These are phyloP conservation scores for Seriola aureovittata DNA, from an alignment of 2,113 vertebrate species.

Conservation along the genomic window DNA sequence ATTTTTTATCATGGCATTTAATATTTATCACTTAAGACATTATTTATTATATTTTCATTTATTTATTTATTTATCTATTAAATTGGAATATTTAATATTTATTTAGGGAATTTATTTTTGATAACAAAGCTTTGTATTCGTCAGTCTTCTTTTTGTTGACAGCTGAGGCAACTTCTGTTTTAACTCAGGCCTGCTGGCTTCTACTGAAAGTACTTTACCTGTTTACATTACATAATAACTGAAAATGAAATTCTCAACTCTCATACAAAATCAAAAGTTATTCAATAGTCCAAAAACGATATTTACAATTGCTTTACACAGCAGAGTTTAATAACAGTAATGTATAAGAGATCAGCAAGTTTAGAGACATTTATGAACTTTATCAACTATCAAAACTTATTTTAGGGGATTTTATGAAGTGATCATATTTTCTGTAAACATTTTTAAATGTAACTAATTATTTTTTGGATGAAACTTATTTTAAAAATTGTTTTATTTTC, in stretches of 20 bases:
- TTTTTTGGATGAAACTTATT: conserved; percentile 22
- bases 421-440: background rate
- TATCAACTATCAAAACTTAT: background rate
- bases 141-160: conserved; percentile 11
- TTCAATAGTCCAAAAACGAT: background rate
- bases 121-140: background rate
- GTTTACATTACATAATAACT: background rate
- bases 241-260: background rate
- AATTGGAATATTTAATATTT: conserved; percentile 37
- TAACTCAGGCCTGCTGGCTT: background rate
- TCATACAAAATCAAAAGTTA: background rate
- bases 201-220: background rate
- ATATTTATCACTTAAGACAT: conserved; percentile 25
- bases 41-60: conserved; percentile 52
- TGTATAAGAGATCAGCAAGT: background rate
- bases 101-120: conserved; percentile 46
- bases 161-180: background rate
- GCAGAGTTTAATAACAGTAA: background rate
- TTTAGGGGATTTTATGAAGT: background rate
- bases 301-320: background rate
- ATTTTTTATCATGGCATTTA: conserved; percentile 27
- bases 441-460: background rate
- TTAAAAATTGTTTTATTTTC: conserved; percentile 3
- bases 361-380: background rate
- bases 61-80: conserved; percentile 71